A percentile compares a stretch with the other conserved stretches of the same genome.
These are phyloP conservation scores for Liodrosophila aerea DNA, from an alignment of 2,888 invertebrate genomes.

Conservation along the genomic window DNA sequence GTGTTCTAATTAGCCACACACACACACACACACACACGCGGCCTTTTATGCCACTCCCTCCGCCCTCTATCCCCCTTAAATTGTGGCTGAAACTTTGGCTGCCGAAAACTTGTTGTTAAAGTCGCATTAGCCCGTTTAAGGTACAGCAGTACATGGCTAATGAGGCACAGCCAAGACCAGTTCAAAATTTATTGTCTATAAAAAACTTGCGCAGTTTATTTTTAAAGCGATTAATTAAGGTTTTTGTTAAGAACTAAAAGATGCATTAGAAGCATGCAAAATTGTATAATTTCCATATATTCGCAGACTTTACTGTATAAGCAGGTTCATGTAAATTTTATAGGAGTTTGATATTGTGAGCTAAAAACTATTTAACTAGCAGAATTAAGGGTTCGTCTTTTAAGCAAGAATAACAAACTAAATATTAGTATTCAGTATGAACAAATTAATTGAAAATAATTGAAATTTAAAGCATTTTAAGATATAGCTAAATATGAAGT, in stretches of 20 bases:
- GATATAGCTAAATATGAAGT: too few species aligned
- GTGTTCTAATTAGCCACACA: conserved; percentile 75
- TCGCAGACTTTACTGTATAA: too few species aligned
- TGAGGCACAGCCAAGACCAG: conserved; percentile 42
- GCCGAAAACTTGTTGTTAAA: conserved; percentile 69
- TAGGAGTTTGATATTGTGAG: background rate
- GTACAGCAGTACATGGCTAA: conserved; percentile 51
- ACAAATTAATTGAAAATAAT: too few species aligned
- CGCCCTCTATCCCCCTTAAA: background rate
- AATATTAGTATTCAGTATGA: too few species aligned
- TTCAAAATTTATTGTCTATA: conserved; percentile 59
- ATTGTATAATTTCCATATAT: too few species aligned
- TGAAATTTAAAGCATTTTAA: too few species aligned
- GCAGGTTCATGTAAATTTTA: too few species aligned
- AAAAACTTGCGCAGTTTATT: conserved; percentile 21
- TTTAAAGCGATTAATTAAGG: conserved; percentile 7
- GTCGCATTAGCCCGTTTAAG: conserved; percentile 71
- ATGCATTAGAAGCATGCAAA: too few species aligned
- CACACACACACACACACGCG: conserved; percentile 33
- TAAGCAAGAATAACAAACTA: too few species aligned
- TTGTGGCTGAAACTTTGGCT: conserved; percentile 41
- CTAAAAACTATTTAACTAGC: conserved; percentile 29
- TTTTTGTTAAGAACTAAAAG: too few species aligned
- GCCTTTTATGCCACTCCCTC: conserved; percentile 25
- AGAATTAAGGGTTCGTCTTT: conserved; percentile 6